Percentiles rank a stretch among this genome's conserved stretches.
Conservation (phyloP, 2,888 invertebrate genomes). For the Eupithecia insigniata region DNA sequence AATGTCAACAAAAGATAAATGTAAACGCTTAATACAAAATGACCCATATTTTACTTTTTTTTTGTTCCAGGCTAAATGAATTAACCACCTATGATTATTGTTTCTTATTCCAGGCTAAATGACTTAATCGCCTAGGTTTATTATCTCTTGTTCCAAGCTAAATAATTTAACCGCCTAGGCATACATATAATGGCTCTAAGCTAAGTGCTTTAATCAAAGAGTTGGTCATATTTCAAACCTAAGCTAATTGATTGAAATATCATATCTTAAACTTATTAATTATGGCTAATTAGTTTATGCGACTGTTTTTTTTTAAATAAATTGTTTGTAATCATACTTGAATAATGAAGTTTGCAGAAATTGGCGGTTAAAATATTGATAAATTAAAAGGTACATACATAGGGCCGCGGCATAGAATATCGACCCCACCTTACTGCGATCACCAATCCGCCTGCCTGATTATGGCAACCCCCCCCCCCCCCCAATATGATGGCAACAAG, state of each 20-base stretch:
- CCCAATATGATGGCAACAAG: too few relatives aligned
- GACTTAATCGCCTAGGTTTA: too few relatives aligned
- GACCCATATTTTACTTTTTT: slow-evolving; percentile 17
- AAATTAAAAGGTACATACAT: too few relatives aligned
- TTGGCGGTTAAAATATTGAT: too few relatives aligned
- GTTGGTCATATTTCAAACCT: slow-evolving; percentile 13
- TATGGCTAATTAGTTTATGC: neutral
- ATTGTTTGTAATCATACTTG: too few relatives aligned
- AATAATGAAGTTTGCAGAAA: too few relatives aligned
- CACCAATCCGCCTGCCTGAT: too few relatives aligned
- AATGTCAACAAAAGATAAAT: too few relatives aligned
- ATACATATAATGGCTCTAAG: neutral
- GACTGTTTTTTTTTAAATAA: too few relatives aligned
- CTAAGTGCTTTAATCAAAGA: slow-evolving; percentile 4
- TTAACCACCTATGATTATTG: slow-evolving; percentile 18
- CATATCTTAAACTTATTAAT: slow-evolving; percentile 11
- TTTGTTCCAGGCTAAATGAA: slow-evolving; percentile 18
- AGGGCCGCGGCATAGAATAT: too few relatives aligned
- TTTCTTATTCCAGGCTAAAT: neutral
- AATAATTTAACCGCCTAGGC: neutral
- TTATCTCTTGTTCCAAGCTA: neutral
- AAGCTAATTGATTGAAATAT: slow-evolving; percentile 12
- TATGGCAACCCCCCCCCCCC: too few relatives aligned
- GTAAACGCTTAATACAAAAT: slow-evolving; percentile 14
- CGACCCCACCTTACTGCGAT: too few relatives aligned